These are phyloP conservation scores for Haplochromis vanheusdeni DNA, from an alignment of 2,113 vertebrate species.

Conservation along the genomic window DNA sequence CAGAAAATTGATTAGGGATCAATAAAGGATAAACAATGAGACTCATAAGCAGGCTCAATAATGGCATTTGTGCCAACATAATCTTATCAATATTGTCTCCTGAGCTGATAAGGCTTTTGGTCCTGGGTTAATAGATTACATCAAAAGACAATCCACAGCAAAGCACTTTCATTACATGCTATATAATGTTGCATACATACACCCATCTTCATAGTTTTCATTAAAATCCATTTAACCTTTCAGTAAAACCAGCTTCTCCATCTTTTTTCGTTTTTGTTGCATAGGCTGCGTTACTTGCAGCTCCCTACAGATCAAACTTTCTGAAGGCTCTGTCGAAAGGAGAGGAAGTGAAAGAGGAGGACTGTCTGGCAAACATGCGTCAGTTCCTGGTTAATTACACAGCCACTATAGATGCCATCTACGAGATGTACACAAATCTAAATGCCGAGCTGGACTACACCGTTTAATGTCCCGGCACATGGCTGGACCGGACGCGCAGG, in stretches of 20 bases:
- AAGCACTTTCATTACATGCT: background rate
- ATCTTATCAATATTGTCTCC: background rate
- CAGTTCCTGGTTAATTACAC: constrained; percentile 84
- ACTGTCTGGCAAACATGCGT: constrained; percentile 81
- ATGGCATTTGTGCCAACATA: background rate
- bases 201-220: background rate
- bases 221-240: background rate
- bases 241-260: background rate
- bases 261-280: background rate
- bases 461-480: constrained; percentile 61
- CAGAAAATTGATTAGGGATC: background rate
- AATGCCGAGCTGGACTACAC: constrained; percentile 90
- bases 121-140: background rate
- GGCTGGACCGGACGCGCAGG: background rate
- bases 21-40: background rate
- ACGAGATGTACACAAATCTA: constrained; percentile 86
- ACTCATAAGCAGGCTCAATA: background rate
- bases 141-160: background rate
- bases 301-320: constrained; percentile 87
- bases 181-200: background rate
- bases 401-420: constrained; percentile 85
- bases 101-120: background rate
- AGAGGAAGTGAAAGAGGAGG: constrained; percentile 83
- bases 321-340: constrained; percentile 92
- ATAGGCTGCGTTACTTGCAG: constrained; percentile 80